These are phyloP conservation scores for Sebastes oblongus DNA, from an alignment of 2,797 vertebrate genomes.

Conservation along the genomic window DNA sequence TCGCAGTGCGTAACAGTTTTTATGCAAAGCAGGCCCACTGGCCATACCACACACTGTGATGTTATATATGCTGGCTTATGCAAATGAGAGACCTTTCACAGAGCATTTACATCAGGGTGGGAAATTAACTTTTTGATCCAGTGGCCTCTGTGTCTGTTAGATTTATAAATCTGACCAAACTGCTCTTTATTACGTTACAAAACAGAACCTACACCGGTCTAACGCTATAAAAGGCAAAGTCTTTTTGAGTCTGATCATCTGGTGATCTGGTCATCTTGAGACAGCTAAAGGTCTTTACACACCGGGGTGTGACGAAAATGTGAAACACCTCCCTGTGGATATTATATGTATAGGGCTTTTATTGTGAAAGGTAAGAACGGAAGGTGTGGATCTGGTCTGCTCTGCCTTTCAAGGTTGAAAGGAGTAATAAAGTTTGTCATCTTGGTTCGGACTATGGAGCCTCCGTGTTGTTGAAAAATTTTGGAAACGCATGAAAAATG, in stretches of 20 bases:
- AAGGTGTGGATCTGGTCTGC: too few relatives aligned
- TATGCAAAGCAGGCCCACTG: conserved; percentile 66
- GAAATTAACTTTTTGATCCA: conserved; percentile 55
- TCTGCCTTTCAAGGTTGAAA: too few relatives aligned
- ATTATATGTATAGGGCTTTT: too few relatives aligned
- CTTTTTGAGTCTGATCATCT: background rate
- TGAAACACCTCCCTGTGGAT: too few relatives aligned
- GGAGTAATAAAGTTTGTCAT: too few relatives aligned
- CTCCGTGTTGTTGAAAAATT: too few relatives aligned
- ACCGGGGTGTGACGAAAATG: too few relatives aligned
- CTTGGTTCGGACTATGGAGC: too few relatives aligned
- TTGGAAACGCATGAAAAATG: too few relatives aligned
- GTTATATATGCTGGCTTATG: conserved; percentile 60
- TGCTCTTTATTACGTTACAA: background rate
- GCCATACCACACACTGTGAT: conserved; percentile 53
- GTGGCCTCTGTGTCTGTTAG: background rate
- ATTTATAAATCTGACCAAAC: conserved; percentile 17
- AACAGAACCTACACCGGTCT: too few relatives aligned
- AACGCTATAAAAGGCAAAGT: background rate
- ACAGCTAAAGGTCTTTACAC: background rate
- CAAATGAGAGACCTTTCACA: conserved; percentile 72
- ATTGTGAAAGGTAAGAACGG: too few relatives aligned
- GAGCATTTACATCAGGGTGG: conserved; percentile 58
- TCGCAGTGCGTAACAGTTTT: conserved; percentile 31
- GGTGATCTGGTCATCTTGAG: background rate